Percentiles rank a stretch among this genome's conserved stretches.
Conservation (phyloP, 2,888 invertebrate species). For the Sussaba pulchella region DNA sequence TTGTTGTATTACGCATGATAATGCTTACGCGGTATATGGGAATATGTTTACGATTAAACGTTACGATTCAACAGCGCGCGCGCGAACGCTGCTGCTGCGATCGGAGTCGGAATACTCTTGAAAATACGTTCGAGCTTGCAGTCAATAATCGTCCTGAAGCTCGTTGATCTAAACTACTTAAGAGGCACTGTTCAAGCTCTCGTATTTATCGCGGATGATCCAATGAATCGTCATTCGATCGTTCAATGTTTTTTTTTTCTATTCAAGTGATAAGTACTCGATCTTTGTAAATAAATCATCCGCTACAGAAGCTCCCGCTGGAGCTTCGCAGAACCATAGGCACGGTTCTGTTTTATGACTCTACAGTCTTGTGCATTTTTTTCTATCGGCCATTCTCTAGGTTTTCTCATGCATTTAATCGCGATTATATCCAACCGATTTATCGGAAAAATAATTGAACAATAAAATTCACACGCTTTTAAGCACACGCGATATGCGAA, state of each 20-base stretch:
- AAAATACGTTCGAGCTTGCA: constrained; percentile 58
- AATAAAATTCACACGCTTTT: constrained; percentile 49
- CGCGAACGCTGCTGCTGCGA: constrained; percentile 25
- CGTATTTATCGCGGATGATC: constrained; percentile 30
- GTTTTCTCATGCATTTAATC: constrained; percentile 16
- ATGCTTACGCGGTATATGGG: constrained; percentile 61
- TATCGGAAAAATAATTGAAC: constrained; percentile 19
- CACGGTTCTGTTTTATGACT: constrained; percentile 48
- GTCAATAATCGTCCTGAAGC: constrained; percentile 14
- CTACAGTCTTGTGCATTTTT: constrained; percentile 51
- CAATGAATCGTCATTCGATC: constrained; percentile 16
- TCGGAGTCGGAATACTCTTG: constrained; percentile 59
- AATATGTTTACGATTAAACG: constrained; percentile 46
- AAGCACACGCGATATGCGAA: constrained; percentile 41
- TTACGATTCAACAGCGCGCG: constrained; percentile 40
- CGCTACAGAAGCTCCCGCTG: constrained; percentile 26
- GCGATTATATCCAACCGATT: constrained; percentile 27
- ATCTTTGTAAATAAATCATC: constrained; percentile 46
- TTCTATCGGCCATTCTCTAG: not conserved
- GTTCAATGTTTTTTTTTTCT: constrained; percentile 6
- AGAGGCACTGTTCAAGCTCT: constrained; percentile 67
- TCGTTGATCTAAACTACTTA: constrained; percentile 49
- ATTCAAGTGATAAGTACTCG: constrained; percentile 60
- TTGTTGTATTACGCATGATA: constrained; percentile 67
- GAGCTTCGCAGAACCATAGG: constrained; percentile 27